Evolutionary conservation across 2,113 vertebrate genomes (phyloP), one percentile per base, ranked within the genome.

Genomic region (Vulpes ferrilata): DNA sequence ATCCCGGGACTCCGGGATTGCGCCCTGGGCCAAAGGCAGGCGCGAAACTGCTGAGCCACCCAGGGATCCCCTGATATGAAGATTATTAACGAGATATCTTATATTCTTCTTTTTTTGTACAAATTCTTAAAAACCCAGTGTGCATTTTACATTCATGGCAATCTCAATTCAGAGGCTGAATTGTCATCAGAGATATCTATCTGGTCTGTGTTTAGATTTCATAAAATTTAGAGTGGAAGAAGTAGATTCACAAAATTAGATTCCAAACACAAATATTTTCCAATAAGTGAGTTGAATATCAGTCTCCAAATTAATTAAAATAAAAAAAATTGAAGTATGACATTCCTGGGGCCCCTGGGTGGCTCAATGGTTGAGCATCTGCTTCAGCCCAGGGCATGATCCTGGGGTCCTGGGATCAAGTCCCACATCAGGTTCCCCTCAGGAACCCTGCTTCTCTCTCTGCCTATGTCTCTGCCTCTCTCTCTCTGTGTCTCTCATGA

Each of bases 151-250:
- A 35, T 27, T 90, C 81, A 1, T 6, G 62, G 35, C 30, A 62
- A 48, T 35, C 22, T 93, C 38, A 25, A n/a, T n/a, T 90, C 17
- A 48, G 57, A 43, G 17, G 51, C 57, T 65, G 64, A 38, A 11
- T 53, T 91, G 71, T 84, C 67, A 48, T 53, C 4, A 51, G 55
- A 55, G 30, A 35, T 71, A 32, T n/a, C 22, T n/a, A 32, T n/a
- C 22, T n/a, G 25, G 73, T n/a, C 53, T 95, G 22, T 48, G n/a
- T 69, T 79, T 51, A 67, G 48, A 53, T 59, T 32, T 71, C 64
- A 60, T 95, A 79, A 88, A 71, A 62, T 32, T 73, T 95, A 57
- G 22, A 71, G 51, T 35, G 38, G 60, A 67, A 78, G 93, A 90
- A 69, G 51, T 11, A 71, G 55, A 57, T 48, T 83, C 74, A n/a